Evolutionary conservation across 2,888 invertebrate species (phyloP), one percentile per base, ranked within the genome.

Genomic region (Idaea straminata): DNA sequence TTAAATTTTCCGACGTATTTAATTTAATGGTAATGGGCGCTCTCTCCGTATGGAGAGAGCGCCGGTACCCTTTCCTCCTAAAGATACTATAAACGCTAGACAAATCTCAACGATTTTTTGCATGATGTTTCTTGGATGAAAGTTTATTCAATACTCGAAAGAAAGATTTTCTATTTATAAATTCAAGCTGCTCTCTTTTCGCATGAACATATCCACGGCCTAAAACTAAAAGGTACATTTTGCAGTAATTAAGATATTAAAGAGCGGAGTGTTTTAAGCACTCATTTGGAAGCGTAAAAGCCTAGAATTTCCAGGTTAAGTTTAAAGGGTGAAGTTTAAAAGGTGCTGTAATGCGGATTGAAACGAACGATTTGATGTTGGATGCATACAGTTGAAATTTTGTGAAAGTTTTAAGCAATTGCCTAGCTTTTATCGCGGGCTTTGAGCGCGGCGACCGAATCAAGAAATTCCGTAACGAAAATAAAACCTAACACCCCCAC

Each of bases 211-310:
- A 47, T 47, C 47, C 47, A 4, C 47, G 13, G 62, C 66, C 59
- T 64, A 66, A 68, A 65, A 64, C 59, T 64, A 66, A 68, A 65
- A 64, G 64, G 69, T 66, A 72, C 69, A 69, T 72, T 73, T 69
- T 67, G 64, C 70, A 67, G 73, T 72, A 69, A 73, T 73, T 73
- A 73, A 72, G 73, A 72, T 72, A 72, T 73, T 73, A 73, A 71
- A 73, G 69, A 69, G 69, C 63, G 61, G 67, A 72, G 73, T 72
- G 72, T 68, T 70, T 69, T 69, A 68, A 72, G 71, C 68, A 68
- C 61, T 69, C 72, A 68, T 72, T 73, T 72, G 64, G 58, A 67
- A 72, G 66, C 66, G 69, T 66, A 65, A 71, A 70, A 70, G 69
- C 69, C 66, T 69, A 70, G 72, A 72, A 66, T 68, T 69, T 66